phyloP scores from a whole-genome alignment of 2,888 invertebrate genomes.

The Ecdyonurus torrentis region DNA sequence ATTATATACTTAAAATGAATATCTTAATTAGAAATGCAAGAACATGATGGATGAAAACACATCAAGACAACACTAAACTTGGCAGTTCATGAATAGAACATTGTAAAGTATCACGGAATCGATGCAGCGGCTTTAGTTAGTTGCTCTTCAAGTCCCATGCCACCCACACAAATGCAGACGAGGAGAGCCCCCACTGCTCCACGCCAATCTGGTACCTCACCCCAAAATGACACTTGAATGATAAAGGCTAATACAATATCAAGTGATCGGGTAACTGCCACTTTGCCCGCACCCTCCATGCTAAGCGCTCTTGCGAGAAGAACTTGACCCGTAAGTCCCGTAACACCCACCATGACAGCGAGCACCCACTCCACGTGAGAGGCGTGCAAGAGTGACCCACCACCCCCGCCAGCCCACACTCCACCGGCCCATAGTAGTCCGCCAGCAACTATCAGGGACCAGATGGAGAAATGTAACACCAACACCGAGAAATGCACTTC shows the following conservation, averaged over 20 bases:
- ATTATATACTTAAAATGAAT: too few relatives aligned
- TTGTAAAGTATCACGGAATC: not conserved
- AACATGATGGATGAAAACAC: too few relatives aligned
- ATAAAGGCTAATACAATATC: constrained; percentile 30
- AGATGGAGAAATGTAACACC: constrained; percentile 27
- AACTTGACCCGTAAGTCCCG: constrained; percentile 28
- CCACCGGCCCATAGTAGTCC: constrained; percentile 15
- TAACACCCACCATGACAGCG: constrained; percentile 20
- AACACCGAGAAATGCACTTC: constrained; percentile 29
- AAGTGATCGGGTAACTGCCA: constrained; percentile 29
- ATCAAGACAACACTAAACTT: too few relatives aligned
- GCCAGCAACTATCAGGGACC: constrained; percentile 24
- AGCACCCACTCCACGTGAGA: constrained; percentile 12
- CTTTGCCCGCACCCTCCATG: constrained; percentile 30
- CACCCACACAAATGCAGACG: not conserved
- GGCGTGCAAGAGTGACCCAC: not conserved
- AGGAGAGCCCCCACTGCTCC: not conserved
- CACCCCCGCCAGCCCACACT: not conserved
- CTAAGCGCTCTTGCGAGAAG: constrained; percentile 28
- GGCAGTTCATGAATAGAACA: too few relatives aligned
- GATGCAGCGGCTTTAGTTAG: not conserved
- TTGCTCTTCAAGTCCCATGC: not conserved
- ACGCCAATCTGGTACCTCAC: not conserved
- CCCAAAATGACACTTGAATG: constrained; percentile 17
- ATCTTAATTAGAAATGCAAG: too few relatives aligned